Evolutionary conservation across 2,113 vertebrate species (phyloP), one percentile per base, ranked within the genome.

Genomic region (Seriola aureovittata): DNA sequence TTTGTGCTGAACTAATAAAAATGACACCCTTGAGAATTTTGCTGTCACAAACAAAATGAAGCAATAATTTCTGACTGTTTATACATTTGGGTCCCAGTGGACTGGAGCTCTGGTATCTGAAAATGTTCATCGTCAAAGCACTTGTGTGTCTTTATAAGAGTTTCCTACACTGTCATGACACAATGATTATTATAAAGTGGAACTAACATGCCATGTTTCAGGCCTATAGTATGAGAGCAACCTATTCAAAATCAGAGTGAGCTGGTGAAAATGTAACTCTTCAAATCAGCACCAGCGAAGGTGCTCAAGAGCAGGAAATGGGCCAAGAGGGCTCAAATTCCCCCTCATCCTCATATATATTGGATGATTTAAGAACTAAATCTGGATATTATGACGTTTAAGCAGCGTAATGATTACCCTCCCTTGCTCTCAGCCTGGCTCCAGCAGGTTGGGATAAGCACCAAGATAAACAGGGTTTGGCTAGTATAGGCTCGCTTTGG

Each of bases 401-500:
- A 48, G 50, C 25, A 25, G 13, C 50, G 29, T 8, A 55, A 62
- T 40, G 55, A 55, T 65, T 50, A 34, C 36, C 42, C 36, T 59
- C 32, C 46, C 32, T 57, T 1, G 10, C 8, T 44, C 44, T 72
- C 57, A 32, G 67, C 63, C 19, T 42, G 75, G 58, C 72, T 81
- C 40, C 67, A 75, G 44, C 48, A 73, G 48, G 85, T 88, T 83
- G 78, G 91, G 81, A 88, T 58, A 68, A 80, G 48, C 80, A 91
- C 82, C 88, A 93, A 93, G 67, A 86, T 69, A 91, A 94, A 92
- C 88, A 92, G 7, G 32, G 66, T 74, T 64, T 85, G 82, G 86
- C 86, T 67, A 75, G 60, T 85, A 69, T 74, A 55, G 84, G 74
- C 87, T 71, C 66, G 73, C 66, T 84, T 66, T 76, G 81, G 81